Evolutionary conservation across 2,797 vertebrate genomes (phyloP), one percentile per base, ranked within the genome.

Genomic region (Clamator glandarius): DNA sequence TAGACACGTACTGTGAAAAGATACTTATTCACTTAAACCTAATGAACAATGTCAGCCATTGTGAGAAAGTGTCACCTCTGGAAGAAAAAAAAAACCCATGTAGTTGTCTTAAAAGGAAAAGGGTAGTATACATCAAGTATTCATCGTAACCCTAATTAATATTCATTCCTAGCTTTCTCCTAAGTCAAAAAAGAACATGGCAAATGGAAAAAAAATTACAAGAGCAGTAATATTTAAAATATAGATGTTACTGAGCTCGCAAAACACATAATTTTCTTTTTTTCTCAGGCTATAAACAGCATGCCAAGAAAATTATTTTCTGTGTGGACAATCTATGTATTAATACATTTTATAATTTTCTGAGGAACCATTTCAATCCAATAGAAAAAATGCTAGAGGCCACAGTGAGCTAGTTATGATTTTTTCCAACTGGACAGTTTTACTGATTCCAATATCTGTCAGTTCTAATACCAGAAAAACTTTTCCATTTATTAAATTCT

Each of bases 241-340:
- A 95, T 23, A 95, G 85, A 91, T 78, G 89, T 79, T 88, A 91
- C 89, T 95, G 90, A 61, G 6, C 80, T 95, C 76, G 96, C 77
- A 64, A 96, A 94, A 95, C 85, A 95, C 76, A 95, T 97, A 97
- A 93, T 94, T 97, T 95, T 92, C 26, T 75, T 84, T 96, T 84
- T 26, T 59, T 88, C 91, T 83, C 64, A 80, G 96, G 95, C 95
- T 96, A 92, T 61, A 93, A 92, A 90, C 74, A 97, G 41, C 76
- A 88, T 33, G 75, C 36, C 63, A 96, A 97, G 83, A 85, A 95
- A 95, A 96, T 89, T 44, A 89, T 54, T 89, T 91, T 95, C 87
- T 92, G 8, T 64, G 54, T 96, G 94, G 95, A 87, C 92, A 97
- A 97, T 96, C 90, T 94, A 72, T 87, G 87, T 91, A 94, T 84